phyloP scores from a whole-genome alignment of 2,888 invertebrate genomes.

The Bombylius discolor region DNA sequence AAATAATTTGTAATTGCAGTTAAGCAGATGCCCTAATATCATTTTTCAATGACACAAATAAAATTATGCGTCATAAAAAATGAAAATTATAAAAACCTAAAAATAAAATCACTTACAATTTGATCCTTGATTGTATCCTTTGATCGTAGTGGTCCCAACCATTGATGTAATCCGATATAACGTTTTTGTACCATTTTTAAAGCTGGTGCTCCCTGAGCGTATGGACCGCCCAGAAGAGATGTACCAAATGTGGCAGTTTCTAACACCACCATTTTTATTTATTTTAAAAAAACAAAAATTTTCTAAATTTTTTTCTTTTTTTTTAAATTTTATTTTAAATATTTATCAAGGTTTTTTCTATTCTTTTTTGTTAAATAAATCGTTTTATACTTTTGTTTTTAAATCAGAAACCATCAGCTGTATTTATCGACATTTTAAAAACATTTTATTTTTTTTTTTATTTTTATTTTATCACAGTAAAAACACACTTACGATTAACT shows the following conservation, averaged over 20 bases:
- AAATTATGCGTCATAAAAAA: too few species aligned
- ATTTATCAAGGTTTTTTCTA: not conserved
- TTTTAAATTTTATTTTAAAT: not conserved
- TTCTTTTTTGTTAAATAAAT: not conserved
- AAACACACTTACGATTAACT: too few species aligned
- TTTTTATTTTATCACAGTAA: too few species aligned
- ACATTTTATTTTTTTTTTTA: too few species aligned
- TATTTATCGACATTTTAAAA: too few species aligned
- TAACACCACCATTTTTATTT: slow-evolving; percentile 52
- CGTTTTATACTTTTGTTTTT: too few species aligned
- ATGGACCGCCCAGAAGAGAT: slow-evolving; percentile 60
- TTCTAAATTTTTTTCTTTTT: not conserved
- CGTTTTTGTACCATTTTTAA: slow-evolving; percentile 83
- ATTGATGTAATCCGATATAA: slow-evolving; percentile 81
- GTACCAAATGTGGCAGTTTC: slow-evolving; percentile 53
- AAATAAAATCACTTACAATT: slow-evolving; percentile 45
- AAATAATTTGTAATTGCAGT: too few species aligned
- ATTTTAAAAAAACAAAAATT: not conserved
- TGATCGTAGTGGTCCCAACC: slow-evolving; percentile 69
- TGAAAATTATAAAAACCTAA: too few species aligned
- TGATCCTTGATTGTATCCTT: slow-evolving; percentile 64
- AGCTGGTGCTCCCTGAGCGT: slow-evolving; percentile 69
- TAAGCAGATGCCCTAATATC: too few species aligned
- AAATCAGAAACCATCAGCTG: too few species aligned
- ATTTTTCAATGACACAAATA: too few species aligned